Base-by-base conservation (phyloP, 2,113 vertebrate genomes). In the Stomatorhinus ivindoensis region DNA sequence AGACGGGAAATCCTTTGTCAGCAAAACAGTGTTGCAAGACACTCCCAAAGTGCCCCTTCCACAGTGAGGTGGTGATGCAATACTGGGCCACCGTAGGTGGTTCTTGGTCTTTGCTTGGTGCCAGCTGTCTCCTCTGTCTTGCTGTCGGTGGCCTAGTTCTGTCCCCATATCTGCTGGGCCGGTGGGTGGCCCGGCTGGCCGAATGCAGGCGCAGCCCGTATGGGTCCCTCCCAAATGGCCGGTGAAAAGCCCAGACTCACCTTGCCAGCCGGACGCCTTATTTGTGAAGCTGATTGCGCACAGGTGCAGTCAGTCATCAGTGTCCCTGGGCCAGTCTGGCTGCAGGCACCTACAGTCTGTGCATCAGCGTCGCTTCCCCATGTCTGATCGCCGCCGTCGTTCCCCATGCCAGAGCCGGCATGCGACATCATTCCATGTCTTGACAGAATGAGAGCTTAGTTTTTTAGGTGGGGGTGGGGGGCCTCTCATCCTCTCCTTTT, bases 1-100 rank as follows among this genome's bases (percentile, higher is more conserved):
- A 15, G 88, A 50, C 35, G 88, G 88, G 73, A 47, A 89, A 82
- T 61, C 80, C 31, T 58, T 58, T 84, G 39, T 88, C 46, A 80
- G 88, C 65, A 65, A 46, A 80, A 51, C 27, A 11, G 31, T 50
- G 11, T 27, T 17, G 87, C 87, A 44, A 24, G 87, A 11, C 17
- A 4, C 8, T 21, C 21, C 27, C 21, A 48, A 35, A 58, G 51
- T 3, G 51, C 3, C 31, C 44, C 31, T 58, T 61, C n/a, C 4
- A 3, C 17, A 8, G 8, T 42, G 55, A 44, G 19, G n/a, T n/a
- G 61, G 24, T 88, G 61, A 46, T 4, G 42, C 44, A 73, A 8
- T 42, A 24, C 11, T 6, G 61, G 88, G 69, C 46, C 17, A 27
- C n/a, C 47, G 17, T 39, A 47, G 69, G 17, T 47, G 13, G n/a